Percentiles rank a stretch among this genome's conserved stretches.
Conservation (phyloP, 2,797 vertebrate genomes). For the Spheniscus humboldti region DNA sequence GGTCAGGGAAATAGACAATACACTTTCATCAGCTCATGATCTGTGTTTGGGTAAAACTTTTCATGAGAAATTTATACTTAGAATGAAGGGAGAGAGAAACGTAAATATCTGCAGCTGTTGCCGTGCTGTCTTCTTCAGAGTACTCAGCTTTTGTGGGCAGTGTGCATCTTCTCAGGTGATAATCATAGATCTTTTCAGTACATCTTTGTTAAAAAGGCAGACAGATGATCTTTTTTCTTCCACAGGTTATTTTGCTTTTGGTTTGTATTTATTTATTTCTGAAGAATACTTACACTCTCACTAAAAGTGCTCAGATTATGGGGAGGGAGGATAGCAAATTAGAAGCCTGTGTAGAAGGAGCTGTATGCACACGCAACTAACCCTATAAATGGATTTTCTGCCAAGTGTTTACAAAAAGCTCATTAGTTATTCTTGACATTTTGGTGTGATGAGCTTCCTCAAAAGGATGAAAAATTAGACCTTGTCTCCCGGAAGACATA, state of each 20-base stretch:
- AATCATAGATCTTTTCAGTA: not conserved
- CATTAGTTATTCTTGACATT: not conserved
- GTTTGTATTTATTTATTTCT: not conserved
- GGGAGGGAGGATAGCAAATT: not conserved
- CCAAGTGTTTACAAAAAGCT: not conserved
- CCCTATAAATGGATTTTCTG: not conserved
- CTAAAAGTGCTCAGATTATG: not conserved
- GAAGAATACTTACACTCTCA: not conserved
- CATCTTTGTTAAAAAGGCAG: not conserved
- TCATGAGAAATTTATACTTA: not conserved
- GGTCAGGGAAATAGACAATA: not conserved
- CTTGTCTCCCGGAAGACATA: not conserved
- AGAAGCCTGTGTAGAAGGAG: not conserved
- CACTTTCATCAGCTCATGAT: not conserved
- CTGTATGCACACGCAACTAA: not conserved
- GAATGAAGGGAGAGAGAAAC: not conserved
- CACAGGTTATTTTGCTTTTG: not conserved
- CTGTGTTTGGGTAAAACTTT: not conserved
- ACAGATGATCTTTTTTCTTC: not conserved
- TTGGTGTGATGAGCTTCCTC: not conserved
- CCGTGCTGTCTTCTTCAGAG: not conserved
- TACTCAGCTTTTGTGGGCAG: not conserved
- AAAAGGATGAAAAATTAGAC: constrained; percentile 5
- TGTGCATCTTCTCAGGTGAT: not conserved
- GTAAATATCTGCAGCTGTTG: not conserved